Evolutionary conservation across 2,113 vertebrate species (phyloP).

Genomic region (Eretmochelys imbricata): DNA sequence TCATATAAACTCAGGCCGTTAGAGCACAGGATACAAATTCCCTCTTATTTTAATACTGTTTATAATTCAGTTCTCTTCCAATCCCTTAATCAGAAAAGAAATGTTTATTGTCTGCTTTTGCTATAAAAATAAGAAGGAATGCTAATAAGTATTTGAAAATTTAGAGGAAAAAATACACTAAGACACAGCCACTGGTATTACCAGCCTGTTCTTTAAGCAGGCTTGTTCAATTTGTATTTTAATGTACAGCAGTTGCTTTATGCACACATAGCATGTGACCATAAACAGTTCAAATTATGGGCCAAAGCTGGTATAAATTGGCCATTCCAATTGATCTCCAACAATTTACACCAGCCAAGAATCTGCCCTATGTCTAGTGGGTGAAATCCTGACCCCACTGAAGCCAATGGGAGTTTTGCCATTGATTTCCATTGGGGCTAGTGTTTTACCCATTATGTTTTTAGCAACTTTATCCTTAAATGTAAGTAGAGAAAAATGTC

Average conservation of each 20-base stretch:
- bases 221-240: constrained; percentile 39
- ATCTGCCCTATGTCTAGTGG: not conserved
- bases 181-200: constrained; percentile 36
- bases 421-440: constrained; percentile 57
- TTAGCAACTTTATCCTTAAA: constrained; percentile 55
- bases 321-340: constrained; percentile 31
- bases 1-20: constrained; percentile 43
- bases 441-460: constrained; percentile 36
- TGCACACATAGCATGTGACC: not conserved
- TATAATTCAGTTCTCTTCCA: constrained; percentile 46
- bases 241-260: constrained; percentile 11
- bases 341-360: not conserved
- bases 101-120: constrained; percentile 21
- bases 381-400: constrained; percentile 6
- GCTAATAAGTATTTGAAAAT: constrained; percentile 47
- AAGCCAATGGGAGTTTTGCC: constrained; percentile 57
- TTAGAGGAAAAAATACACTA: constrained; percentile 6
- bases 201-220: constrained; percentile 34
- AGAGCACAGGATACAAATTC: constrained; percentile 33
- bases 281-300: constrained; percentile 12
- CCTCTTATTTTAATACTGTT: constrained; percentile 52
- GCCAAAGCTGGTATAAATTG: constrained; percentile 7
- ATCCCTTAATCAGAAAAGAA: constrained; percentile 41
- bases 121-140: constrained; percentile 48
- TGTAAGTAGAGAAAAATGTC: constrained; percentile 52